Evolutionary conservation across 2,888 invertebrate genomes (phyloP).

Genomic region (Melinopterus prodromus): DNA sequence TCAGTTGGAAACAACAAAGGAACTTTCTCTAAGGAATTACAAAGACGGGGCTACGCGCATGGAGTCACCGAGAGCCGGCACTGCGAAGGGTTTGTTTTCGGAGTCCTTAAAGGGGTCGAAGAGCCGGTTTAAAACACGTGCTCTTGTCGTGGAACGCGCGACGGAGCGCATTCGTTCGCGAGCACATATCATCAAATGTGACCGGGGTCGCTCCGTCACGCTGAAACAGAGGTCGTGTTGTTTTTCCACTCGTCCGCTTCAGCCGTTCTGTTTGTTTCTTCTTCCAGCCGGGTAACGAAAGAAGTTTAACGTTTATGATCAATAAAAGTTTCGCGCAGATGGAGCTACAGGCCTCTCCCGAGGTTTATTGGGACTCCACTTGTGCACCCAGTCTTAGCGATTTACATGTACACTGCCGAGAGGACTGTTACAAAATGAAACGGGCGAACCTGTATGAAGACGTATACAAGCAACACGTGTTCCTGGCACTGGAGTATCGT

Average conservation of each 20-base stretch:
- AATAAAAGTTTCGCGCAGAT: background rate
- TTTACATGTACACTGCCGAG: background rate
- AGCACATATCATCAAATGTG: background rate
- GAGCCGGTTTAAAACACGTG: background rate
- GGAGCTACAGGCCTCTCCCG: background rate
- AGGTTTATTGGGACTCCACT: slow-evolving; percentile 4
- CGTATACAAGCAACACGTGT: background rate
- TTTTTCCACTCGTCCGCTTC: background rate
- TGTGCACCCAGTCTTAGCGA: background rate
- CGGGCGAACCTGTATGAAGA: background rate
- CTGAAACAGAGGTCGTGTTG: background rate
- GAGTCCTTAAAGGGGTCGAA: background rate
- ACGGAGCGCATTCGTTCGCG: background rate
- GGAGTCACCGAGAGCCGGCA: background rate
- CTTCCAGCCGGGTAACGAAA: background rate
- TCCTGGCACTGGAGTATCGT: background rate
- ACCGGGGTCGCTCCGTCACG: background rate
- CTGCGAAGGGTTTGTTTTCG: background rate
- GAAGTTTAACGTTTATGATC: background rate
- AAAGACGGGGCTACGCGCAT: background rate
- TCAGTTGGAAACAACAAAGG: background rate
- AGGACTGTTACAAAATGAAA: slow-evolving; percentile 4
- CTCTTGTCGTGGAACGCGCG: background rate
- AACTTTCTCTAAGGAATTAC: background rate
- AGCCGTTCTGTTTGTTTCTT: background rate